phyloP scores from a whole-genome alignment of 2,113 vertebrate genomes.

The Leptosomus discolor region DNA sequence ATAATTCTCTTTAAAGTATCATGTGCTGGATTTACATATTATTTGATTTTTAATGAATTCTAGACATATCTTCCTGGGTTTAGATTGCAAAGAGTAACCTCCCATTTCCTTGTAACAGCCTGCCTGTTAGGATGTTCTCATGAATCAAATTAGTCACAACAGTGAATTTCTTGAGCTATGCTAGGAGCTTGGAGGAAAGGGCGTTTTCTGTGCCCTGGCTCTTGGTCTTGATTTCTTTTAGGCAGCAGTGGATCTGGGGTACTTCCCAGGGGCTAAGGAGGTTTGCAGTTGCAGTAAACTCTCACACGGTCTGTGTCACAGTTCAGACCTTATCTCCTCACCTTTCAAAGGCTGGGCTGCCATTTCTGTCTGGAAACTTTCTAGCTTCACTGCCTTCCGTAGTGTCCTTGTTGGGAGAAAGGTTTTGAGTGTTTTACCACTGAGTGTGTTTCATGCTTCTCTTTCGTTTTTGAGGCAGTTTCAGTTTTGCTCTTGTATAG shows the following conservation, averaged over 20 bases:
- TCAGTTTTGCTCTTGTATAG: neutral
- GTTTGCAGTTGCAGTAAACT: neutral
- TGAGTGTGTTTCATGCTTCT: neutral
- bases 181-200: neutral
- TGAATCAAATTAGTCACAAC: neutral
- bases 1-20: neutral
- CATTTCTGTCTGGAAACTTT: neutral
- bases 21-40: neutral
- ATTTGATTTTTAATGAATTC: constrained; percentile 7
- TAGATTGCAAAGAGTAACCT: neutral
- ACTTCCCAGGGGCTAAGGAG: neutral
- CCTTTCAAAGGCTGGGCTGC: neutral
- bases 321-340: neutral
- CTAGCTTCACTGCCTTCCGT: neutral
- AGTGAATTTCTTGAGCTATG: neutral
- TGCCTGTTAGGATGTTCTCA: neutral
- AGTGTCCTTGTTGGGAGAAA: neutral
- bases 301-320: neutral
- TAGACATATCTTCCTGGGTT: neutral
- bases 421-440: neutral
- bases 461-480: neutral
- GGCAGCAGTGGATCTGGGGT: neutral
- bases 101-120: neutral
- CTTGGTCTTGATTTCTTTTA: neutral
- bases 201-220: neutral